phyloP scores from a whole-genome alignment of 2,888 invertebrate genomes.

The Amphipoea lucens region DNA sequence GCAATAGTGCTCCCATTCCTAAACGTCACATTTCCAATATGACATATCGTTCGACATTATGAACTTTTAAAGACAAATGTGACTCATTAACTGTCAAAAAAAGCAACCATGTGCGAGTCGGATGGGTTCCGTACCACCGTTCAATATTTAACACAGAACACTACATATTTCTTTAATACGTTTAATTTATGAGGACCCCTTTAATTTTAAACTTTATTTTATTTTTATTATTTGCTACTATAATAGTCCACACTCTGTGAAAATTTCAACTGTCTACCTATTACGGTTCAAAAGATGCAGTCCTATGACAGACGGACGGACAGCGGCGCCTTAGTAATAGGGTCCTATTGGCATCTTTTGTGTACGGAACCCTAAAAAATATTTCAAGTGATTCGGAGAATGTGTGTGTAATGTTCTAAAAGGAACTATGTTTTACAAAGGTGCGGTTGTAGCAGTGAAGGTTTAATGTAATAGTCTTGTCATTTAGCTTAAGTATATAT shows the following conservation, averaged over 20 bases:
- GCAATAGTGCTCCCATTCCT: constrained; percentile 62
- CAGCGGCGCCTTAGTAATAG: not conserved
- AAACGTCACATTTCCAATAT: constrained; percentile 55
- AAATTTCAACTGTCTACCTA: not conserved
- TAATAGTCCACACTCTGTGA: not conserved
- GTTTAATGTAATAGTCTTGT: constrained; percentile 27
- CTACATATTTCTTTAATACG: not conserved
- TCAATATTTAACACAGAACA: not conserved
- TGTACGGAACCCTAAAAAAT: constrained; percentile 7
- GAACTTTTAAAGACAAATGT: constrained; percentile 60
- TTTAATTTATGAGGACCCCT: not conserved
- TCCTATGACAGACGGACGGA: not conserved
- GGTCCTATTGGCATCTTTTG: not conserved
- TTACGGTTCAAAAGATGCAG: not conserved
- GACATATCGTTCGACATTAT: constrained; percentile 65
- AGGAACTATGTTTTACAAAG: constrained; percentile 19
- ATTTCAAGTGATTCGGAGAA: constrained; percentile 35
- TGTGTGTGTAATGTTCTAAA: constrained; percentile 26
- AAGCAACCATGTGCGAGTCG: not conserved
- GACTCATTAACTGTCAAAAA: constrained; percentile 50
- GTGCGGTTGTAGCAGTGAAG: constrained; percentile 31
- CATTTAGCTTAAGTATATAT: constrained; percentile 23
- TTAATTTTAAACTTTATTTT: not conserved
- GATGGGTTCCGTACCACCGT: not conserved
- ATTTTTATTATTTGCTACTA: not conserved